Conservation (phyloP, 2,113 vertebrate genomes). For the Pristiophorus japonicus region DNA sequence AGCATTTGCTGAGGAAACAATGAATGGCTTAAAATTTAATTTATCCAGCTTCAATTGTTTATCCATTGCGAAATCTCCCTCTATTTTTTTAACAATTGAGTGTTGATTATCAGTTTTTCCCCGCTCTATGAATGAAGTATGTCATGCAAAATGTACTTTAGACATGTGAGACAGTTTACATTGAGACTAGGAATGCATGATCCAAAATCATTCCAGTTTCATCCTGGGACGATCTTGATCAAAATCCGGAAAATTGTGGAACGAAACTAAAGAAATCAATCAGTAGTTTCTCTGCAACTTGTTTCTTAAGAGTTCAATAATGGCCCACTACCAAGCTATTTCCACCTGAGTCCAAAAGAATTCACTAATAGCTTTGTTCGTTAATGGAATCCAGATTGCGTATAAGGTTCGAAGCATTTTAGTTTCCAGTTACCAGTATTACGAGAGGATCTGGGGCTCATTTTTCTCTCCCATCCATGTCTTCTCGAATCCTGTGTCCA, state of each 20-base stretch:
- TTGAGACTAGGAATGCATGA: neutral
- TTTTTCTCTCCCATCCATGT: neutral
- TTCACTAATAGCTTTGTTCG: neutral
- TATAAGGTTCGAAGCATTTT: neutral
- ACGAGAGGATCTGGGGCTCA: no score
- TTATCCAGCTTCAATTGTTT: neutral
- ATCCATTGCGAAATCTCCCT: neutral
- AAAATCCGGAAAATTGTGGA: neutral
- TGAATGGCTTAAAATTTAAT: neutral
- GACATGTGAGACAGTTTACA: neutral
- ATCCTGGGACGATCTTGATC: neutral
- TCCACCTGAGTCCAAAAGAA: neutral
- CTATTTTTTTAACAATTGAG: neutral
- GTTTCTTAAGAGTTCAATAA: neutral
- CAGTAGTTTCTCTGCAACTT: no score
- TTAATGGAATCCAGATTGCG: neutral
- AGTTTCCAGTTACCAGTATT: neutral
- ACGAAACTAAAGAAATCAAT: neutral
- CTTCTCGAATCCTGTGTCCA: neutral
- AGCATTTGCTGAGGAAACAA: constrained; percentile 12
- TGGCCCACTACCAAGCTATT: neutral
- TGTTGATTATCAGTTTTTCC: neutral
- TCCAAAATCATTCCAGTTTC: neutral
- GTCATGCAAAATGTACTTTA: neutral
- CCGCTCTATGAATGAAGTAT: neutral